Base-by-base conservation (phyloP, 2,888 invertebrate species). In the Hypomecis atomaria region DNA sequence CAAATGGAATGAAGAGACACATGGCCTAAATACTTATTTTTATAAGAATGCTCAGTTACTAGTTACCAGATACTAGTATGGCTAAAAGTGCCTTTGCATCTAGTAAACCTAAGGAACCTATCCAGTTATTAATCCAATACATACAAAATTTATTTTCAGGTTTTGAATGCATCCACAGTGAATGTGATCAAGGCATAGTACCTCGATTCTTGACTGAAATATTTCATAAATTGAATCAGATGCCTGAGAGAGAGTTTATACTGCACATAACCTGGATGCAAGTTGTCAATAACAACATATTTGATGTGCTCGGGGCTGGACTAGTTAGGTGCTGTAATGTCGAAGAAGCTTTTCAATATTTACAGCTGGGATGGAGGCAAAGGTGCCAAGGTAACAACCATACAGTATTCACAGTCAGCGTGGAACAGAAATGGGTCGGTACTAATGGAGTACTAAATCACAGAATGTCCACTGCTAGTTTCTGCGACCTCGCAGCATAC, bases 261-360 rank as follows among this genome's bases (percentile, higher is more conserved):
- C 86, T 96, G 4, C 95, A 95, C 76, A 94, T 96, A 67, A 95
- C 95, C 48, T 96, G 96, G 94, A 95, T 96, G 76, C 96, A 96
- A 85, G 95, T 96, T 53, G 94, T 94, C 50, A 95, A 95, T 56
- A 96, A 95, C 71, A 94, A 94, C 71, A 94, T 95, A 70, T 90
- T 90, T 84, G 93, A 86, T 93, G 94, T 94, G 47, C 90, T 94
- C 75, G 95, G 94, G 53, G 94, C 80, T 68, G 95, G 85, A 69
- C 86, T 87, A 59, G 91, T 90, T 56, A 89, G 86, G 80, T 94
- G 92, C 87, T 95, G 69, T 89, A 95, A 87, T 94, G 95, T 96
- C n/a, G 94, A 94, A 58, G 96, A 96, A 77, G 95, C 95, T 37
- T 95, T 96, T 72, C 95, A 95, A 74, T 94, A 95, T 81, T 86